Conservation (phyloP, 1,140 invertebrate species). For the Sycophaga agraensis region DNA sequence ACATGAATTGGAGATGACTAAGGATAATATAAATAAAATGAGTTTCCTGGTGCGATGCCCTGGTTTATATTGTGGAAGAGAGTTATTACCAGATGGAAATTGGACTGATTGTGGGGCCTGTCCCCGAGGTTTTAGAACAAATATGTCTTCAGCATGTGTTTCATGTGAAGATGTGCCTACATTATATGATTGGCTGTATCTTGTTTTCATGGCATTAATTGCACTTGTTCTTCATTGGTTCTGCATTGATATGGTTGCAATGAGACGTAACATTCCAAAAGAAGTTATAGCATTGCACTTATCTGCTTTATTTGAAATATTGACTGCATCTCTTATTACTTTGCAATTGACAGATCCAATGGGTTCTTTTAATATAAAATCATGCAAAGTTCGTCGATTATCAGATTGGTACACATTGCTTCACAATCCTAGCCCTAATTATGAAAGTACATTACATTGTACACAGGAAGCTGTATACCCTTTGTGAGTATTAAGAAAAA, state of each 20-base stretch:
- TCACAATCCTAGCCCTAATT: constrained; percentile 91
- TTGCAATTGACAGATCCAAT: constrained; percentile 76
- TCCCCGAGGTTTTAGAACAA: constrained; percentile 75
- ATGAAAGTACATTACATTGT: constrained; percentile 85
- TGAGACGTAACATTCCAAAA: constrained; percentile 72
- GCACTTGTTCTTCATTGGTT: constrained; percentile 87
- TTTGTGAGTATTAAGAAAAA: constrained; percentile 71
- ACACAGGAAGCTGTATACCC: constrained; percentile 97
- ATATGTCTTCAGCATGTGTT: constrained; percentile 69
- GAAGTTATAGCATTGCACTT: constrained; percentile 72
- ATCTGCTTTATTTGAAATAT: constrained; percentile 80
- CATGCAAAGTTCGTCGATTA: constrained; percentile 75
- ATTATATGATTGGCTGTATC: constrained; percentile 92
- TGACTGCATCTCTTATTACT: constrained; percentile 71
- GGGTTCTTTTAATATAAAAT: constrained; percentile 71
- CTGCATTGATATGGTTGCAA: constrained; percentile 83
- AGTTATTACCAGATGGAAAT: constrained; percentile 64
- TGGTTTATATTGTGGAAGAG: constrained; percentile 83
- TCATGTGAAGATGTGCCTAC: constrained; percentile 74
- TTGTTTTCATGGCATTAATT: constrained; percentile 88
- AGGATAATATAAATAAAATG: constrained; percentile 24
- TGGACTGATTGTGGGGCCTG: constrained; percentile 84
- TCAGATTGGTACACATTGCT: constrained; percentile 96
- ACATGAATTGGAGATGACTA: constrained; percentile 12
- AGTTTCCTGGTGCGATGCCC: constrained; percentile 63